Evolutionary conservation across 2,113 vertebrate genomes (phyloP).

Genomic region (Leptobrachium ailaonicum): DNA sequence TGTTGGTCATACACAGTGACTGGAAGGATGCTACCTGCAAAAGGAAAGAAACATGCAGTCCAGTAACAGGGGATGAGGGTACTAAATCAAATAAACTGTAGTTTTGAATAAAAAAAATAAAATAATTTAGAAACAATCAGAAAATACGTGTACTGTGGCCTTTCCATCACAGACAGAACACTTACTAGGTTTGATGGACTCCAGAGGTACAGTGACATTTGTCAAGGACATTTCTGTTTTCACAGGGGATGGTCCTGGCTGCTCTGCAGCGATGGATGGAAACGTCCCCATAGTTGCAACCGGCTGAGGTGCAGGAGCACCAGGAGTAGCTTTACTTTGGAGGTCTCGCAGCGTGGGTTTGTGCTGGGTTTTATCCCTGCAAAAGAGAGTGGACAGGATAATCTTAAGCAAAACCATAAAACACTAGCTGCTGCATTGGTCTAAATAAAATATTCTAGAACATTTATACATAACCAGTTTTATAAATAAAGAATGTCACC

Average conservation of each 20-base stretch:
- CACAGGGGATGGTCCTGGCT: constrained; percentile 50
- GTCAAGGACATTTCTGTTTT: constrained; percentile 75
- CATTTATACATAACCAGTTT: too few relatives aligned
- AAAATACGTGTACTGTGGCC: too few relatives aligned
- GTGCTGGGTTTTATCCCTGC: constrained; percentile 87
- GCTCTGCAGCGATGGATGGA: constrained; percentile 53
- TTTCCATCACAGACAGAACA: too few relatives aligned
- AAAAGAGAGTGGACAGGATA: background rate
- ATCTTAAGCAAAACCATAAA: too few relatives aligned
- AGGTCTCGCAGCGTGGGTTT: constrained; percentile 87
- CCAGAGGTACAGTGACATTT: constrained; percentile 86
- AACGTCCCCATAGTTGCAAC: constrained; percentile 42
- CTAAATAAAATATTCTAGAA: too few relatives aligned
- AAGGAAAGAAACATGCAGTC: background rate
- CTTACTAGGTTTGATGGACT: constrained; percentile 97
- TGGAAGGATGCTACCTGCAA: constrained; percentile 86
- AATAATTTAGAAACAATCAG: too few relatives aligned
- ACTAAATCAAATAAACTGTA: background rate
- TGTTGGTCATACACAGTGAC: constrained; percentile 93
- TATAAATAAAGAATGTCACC: too few relatives aligned
- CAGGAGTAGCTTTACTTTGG: constrained; percentile 75
- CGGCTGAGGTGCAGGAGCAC: constrained; percentile 59
- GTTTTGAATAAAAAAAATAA: background rate
- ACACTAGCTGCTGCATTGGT: too few relatives aligned
- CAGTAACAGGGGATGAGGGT: background rate